phyloP scores from a whole-genome alignment of 2,888 invertebrate genomes.

The Ophion costatus region DNA sequence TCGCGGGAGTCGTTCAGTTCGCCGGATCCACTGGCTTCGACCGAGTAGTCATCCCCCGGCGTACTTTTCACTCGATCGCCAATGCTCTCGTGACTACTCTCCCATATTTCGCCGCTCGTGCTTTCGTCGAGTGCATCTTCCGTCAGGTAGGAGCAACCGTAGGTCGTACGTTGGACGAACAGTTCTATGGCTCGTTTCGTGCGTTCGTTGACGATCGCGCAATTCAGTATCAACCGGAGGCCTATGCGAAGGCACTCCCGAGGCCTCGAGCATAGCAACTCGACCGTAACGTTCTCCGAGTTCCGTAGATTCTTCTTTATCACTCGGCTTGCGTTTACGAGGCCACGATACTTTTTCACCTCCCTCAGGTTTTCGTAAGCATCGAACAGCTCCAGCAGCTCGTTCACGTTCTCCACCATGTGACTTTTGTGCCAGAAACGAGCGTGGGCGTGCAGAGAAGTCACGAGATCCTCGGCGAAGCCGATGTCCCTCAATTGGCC shows the following conservation, averaged over 20 bases:
- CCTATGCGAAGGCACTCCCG: slow-evolving; percentile 68
- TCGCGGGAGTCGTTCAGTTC: too few relatives aligned
- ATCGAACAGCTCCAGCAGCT: slow-evolving; percentile 67
- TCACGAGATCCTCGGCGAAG: slow-evolving; percentile 67
- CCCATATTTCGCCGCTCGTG: neutral
- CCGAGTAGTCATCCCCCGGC: too few relatives aligned
- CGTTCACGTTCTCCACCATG: slow-evolving; percentile 68
- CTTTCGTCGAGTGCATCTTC: neutral
- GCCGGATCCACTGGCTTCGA: too few relatives aligned
- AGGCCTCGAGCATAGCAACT: slow-evolving; percentile 69
- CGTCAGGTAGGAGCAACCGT: slow-evolving; percentile 9
- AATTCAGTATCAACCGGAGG: slow-evolving; percentile 61
- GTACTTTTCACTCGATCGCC: too few relatives aligned
- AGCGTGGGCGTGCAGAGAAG: slow-evolving; percentile 67
- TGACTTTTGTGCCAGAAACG: slow-evolving; percentile 70
- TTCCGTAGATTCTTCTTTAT: slow-evolving; percentile 54
- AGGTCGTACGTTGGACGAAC: slow-evolving; percentile 32
- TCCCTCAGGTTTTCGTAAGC: slow-evolving; percentile 67
- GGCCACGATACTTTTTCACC: slow-evolving; percentile 18
- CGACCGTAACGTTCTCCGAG: slow-evolving; percentile 62
- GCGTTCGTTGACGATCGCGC: slow-evolving; percentile 40
- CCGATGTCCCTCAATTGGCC: slow-evolving; percentile 69
- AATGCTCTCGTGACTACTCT: neutral
- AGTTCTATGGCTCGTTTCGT: slow-evolving; percentile 49
- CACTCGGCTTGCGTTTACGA: slow-evolving; percentile 47